Conservation (phyloP, 2,888 invertebrate species). For the Melitaea athalia region DNA sequence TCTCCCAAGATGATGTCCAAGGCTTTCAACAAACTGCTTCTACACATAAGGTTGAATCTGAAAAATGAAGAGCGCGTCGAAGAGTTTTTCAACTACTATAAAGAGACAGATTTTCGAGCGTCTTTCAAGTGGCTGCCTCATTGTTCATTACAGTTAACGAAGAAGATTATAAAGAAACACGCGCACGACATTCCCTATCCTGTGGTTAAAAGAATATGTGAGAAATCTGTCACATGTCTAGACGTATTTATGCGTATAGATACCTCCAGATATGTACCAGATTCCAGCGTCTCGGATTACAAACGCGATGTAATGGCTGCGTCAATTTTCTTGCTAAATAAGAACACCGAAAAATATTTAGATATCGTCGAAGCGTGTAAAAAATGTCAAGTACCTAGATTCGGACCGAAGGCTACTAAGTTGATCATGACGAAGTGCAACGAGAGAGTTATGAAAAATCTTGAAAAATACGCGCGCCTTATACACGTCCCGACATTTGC, state of each 20-base stretch:
- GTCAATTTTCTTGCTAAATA: slow-evolving; percentile 51
- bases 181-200: slow-evolving; percentile 18
- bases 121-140: slow-evolving; percentile 62
- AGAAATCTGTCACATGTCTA: slow-evolving; percentile 2
- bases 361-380: slow-evolving; percentile 47
- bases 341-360: slow-evolving; percentile 52
- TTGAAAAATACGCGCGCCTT: slow-evolving; percentile 49
- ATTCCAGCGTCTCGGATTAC: slow-evolving; percentile 31
- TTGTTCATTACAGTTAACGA: slow-evolving; percentile 58
- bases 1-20: slow-evolving; percentile 60
- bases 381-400: slow-evolving; percentile 37
- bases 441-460: slow-evolving; percentile 53
- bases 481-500: slow-evolving; percentile 59
- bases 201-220: slow-evolving; percentile 16
- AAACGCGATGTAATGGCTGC: slow-evolving; percentile 40
- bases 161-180: slow-evolving; percentile 49
- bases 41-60: slow-evolving; percentile 57
- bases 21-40: slow-evolving; percentile 58
- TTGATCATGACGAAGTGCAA: slow-evolving; percentile 55
- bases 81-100: slow-evolving; percentile 56
- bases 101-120: slow-evolving; percentile 43
- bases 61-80: slow-evolving; percentile 59
- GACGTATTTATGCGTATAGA: background rate
- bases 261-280: no score
- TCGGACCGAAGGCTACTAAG: slow-evolving; percentile 52